Evolutionary conservation across 2,888 invertebrate species (phyloP), one percentile per base, ranked within the genome.

Genomic region (Oscheius myriophilus): DNA sequence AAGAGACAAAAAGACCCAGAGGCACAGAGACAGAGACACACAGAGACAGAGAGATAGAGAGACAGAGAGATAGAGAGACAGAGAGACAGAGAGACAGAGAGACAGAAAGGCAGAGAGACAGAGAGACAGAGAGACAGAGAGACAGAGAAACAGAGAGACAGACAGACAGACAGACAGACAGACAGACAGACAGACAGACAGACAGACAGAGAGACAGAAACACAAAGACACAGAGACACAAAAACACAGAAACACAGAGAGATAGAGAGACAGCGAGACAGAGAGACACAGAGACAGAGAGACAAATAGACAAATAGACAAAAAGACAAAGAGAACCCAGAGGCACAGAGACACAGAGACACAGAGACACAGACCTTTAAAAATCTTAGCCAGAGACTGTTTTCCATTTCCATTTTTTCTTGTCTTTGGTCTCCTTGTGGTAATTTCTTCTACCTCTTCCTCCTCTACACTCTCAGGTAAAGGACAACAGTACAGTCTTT

Each of bases 401-500:
- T 49, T 61, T 45, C 54, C 65, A 41, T 45, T 3, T n/a, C 57
- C 42, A 41, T 14, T 21, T 41, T 46, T 51, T 7, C 21, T 51
- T 1, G 64, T 4, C 26, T 39, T 59, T 16, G 59, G 51, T 18
- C 39, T 26, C 26, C 6, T 16, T 26, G 21, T 41, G 21, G 51
- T 43, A 6, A 59, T 59, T 33, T 41, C 25, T 42, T 53, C 43
- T 18, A 42, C 25, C 42, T 41, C 25, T 42, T 53, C 43, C 14
- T 41, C 25, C 42, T 53, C 43, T 18, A 41, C 6, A 23, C 45
- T 23, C n/a, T 43, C 59, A 52, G 54, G 43, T 2, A 67, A n/a
- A 18, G 67, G 67, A 42, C 67, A 67, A 33, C 67, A 67, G 25
- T 49, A 67, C 54, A 67, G 39, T 21, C 59, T 42, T 9, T 21